Conservation (phyloP, 2,113 vertebrate genomes). For the Erythrocercus mccallii region DNA sequence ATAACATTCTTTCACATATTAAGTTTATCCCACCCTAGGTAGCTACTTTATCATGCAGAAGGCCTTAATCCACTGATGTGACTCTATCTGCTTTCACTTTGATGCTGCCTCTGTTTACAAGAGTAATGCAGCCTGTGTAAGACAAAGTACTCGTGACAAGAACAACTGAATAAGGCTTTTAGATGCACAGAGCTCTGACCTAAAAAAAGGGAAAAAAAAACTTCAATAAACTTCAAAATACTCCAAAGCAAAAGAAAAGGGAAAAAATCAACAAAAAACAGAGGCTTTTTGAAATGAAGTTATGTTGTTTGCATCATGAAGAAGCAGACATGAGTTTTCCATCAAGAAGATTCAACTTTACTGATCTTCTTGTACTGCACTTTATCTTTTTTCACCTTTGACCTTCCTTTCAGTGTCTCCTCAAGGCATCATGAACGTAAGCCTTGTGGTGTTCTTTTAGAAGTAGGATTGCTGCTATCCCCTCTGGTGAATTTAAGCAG, state of each 20-base stretch:
- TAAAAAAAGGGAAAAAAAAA: conserved; percentile 70
- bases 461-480: conserved; percentile 87
- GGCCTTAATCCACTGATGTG: conserved; percentile 99
- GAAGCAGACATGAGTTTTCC: conserved; percentile 78
- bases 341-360: conserved; percentile 81
- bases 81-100: conserved; percentile 95
- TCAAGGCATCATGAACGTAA: conserved; percentile 86
- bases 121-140: conserved; percentile 92
- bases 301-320: conserved; percentile 70
- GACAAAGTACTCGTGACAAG: conserved; percentile 98
- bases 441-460: conserved; percentile 91
- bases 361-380: conserved; percentile 97
- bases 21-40: conserved; percentile 99
- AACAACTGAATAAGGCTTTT: conserved; percentile 93
- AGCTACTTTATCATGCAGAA: conserved; percentile 99
- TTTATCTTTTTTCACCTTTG: conserved; percentile 97
- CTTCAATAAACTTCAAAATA: conserved; percentile 69
- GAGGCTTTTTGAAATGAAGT: conserved; percentile 83
- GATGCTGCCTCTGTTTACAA: conserved; percentile 91
- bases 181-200: conserved; percentile 85
- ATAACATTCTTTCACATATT: conserved; percentile 99
- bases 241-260: conserved; percentile 54
- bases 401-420: conserved; percentile 87
- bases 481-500: conserved; percentile 88
- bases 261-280: conserved; percentile 68